Percentiles rank a stretch among this genome's conserved stretches.
Evolutionary conservation across 2,797 vertebrate genomes (phyloP).

Genomic region (Macrochelys suwanniensis): DNA sequence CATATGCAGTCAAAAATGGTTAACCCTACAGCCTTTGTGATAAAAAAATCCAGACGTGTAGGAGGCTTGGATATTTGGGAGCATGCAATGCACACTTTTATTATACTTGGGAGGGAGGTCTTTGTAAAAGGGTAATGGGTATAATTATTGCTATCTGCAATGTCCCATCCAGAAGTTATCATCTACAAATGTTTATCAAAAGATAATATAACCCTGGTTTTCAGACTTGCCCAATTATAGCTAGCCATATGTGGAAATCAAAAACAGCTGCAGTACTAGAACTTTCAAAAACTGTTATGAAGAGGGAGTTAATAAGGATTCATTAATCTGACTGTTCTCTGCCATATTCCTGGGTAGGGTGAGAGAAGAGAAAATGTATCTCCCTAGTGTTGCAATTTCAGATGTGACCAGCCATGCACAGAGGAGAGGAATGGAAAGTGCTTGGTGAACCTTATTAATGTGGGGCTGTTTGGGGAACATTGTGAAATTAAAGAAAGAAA

Average conservation of each 20-base stretch:
- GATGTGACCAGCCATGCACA: constrained; percentile 22
- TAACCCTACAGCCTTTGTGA: neutral
- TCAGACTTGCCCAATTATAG: neutral
- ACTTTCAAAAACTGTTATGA: constrained; percentile 11
- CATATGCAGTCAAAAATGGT: neutral
- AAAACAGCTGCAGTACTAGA: neutral
- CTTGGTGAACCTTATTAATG: constrained; percentile 55
- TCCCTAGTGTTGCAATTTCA: constrained; percentile 20
- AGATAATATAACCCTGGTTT: neutral
- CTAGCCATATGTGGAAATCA: accelerated
- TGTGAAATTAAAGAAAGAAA: constrained; percentile 12
- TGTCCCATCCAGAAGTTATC: neutral
- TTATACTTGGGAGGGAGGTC: neutral
- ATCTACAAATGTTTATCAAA: neutral
- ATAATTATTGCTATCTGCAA: neutral
- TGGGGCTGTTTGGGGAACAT: neutral
- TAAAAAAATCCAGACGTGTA: neutral
- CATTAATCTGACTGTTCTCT: constrained; percentile 23
- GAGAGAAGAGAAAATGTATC: neutral
- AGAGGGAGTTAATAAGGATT: constrained; percentile 42
- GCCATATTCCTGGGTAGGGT: neutral
- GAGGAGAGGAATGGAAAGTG: constrained; percentile 18
- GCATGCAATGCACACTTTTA: neutral
- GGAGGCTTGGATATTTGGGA: neutral
- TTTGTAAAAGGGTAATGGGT: neutral